A percentile compares a stretch with the other conserved stretches of the same genome.
Evolutionary conservation across 2,797 vertebrate genomes (phyloP).

Genomic region (Halcyon badia): DNA sequence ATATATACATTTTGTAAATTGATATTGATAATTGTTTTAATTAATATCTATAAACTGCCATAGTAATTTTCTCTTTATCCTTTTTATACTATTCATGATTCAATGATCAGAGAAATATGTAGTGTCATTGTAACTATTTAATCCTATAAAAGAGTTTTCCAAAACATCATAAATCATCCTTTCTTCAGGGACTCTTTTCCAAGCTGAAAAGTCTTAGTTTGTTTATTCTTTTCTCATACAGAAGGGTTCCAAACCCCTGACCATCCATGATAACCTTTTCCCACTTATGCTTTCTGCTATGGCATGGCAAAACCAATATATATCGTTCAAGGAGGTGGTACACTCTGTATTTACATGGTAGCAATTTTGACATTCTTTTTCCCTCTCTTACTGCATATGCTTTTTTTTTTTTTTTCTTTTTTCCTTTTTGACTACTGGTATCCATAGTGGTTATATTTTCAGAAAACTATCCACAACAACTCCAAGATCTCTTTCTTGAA

Average conservation of each 20-base stretch:
- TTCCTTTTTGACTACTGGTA: background rate
- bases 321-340: background rate
- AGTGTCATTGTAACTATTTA: background rate
- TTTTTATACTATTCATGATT: background rate
- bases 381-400: background rate
- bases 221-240: background rate
- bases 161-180: background rate
- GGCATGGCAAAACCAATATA: rapidly evolving
- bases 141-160: background rate
- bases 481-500: background rate
- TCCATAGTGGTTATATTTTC: background rate
- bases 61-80: background rate
- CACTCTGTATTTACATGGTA: background rate
- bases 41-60: background rate
- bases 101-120: background rate
- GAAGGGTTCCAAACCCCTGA: background rate
- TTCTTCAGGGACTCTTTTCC: background rate
- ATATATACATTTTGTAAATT: background rate
- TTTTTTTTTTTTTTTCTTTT: too few relatives aligned
- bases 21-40: background rate
- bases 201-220: background rate
- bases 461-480: background rate
- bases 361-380: background rate
- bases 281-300: background rate
- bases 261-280: background rate